Conservation (phyloP, 92 coral and sea anemone species). For the Porites rus region DNA sequence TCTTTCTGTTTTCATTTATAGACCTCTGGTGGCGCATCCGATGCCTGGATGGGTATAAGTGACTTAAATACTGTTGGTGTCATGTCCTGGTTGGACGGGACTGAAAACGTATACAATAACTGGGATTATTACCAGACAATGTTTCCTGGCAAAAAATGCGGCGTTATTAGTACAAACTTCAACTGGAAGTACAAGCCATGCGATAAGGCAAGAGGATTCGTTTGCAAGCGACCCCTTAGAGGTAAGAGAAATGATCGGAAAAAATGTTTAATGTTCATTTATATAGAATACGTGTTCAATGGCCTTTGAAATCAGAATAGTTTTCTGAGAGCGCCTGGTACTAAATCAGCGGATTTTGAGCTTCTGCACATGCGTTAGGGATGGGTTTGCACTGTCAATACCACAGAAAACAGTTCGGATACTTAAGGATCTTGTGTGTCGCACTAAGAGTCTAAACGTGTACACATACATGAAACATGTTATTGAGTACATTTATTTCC, state of each 20-base stretch:
- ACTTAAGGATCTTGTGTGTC: too few species aligned
- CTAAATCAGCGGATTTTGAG: too few species aligned
- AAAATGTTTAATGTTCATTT: background rate
- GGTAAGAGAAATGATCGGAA: conserved; percentile 52
- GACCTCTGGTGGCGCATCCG: conserved; percentile 65
- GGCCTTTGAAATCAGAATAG: too few species aligned
- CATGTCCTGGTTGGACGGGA: conserved; percentile 91
- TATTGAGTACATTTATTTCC: too few species aligned
- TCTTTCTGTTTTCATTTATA: background rate
- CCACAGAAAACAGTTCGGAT: too few species aligned
- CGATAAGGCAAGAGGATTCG: conserved; percentile 76
- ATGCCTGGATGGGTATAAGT: conserved; percentile 96
- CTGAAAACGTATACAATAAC: conserved; percentile 64
- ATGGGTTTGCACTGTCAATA: too few species aligned
- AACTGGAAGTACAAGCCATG: conserved; percentile 91
- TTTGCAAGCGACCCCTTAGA: conserved; percentile 89
- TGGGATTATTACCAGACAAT: conserved; percentile 78
- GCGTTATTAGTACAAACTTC: conserved; percentile 62
- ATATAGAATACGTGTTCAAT: too few species aligned
- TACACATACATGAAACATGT: too few species aligned
- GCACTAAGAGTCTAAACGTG: too few species aligned
- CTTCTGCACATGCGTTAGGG: too few species aligned
- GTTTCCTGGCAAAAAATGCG: conserved; percentile 78
- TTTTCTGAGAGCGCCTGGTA: too few species aligned
- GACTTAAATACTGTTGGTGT: conserved; percentile 70